A percentile compares a stretch with the other conserved stretches of the same genome.
Evolutionary conservation across 2,113 vertebrate genomes (phyloP).

Genomic region (Apodemus sylvaticus): DNA sequence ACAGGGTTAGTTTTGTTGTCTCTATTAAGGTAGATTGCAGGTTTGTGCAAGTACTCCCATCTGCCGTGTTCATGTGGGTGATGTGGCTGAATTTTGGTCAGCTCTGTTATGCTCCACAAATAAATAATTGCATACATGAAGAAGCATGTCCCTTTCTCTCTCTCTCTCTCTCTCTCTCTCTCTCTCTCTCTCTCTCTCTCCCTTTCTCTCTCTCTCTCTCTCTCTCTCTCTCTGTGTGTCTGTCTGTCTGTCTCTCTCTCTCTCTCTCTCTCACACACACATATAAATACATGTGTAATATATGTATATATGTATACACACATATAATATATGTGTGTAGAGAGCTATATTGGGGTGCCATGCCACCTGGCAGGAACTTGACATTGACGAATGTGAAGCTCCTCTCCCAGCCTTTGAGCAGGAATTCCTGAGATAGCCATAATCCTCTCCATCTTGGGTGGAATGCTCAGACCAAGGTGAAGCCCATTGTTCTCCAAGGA

Average conservation of each 20-base stretch:
- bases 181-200: not conserved
- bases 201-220: not conserved
- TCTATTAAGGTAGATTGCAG: not conserved
- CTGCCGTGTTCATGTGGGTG: not conserved
- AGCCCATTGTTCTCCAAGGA: too few species aligned
- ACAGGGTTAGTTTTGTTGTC: not conserved
- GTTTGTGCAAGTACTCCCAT: not conserved
- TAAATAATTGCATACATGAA: constrained; percentile 4
- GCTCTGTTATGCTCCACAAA: not conserved
- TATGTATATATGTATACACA: not conserved
- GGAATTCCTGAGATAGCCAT: too few species aligned
- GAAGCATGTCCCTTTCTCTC: not conserved
- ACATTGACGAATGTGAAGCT: too few species aligned
- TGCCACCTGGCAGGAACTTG: too few species aligned
- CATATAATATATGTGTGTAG: not conserved
- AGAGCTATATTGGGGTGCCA: too few species aligned
- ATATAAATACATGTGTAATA: not conserved
- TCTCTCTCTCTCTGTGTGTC: too few species aligned
- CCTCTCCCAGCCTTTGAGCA: too few species aligned
- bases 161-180: too few species aligned
- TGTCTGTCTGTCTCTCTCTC: too few species aligned
- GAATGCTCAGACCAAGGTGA: too few species aligned
- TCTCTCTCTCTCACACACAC: not conserved
- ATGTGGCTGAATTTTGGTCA: not conserved
- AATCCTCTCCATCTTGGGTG: too few species aligned